Evolutionary conservation across 2,888 invertebrate species (phyloP).

Genomic region (Biston betularia): DNA sequence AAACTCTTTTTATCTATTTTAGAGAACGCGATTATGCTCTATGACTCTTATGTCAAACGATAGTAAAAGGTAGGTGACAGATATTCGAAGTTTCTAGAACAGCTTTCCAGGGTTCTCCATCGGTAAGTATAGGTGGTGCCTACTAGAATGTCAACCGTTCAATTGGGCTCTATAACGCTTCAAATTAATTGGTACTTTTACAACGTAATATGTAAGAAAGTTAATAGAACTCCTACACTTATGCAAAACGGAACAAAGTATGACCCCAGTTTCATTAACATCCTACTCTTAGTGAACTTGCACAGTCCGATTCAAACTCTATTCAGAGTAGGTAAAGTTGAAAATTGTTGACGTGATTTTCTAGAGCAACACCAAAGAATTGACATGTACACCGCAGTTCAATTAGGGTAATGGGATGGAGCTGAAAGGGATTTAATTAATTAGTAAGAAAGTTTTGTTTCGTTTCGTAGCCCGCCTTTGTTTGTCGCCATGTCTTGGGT

Average conservation of each 20-base stretch:
- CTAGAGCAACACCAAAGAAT: constrained; percentile 75
- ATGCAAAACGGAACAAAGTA: constrained; percentile 79
- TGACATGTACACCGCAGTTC: constrained; percentile 85
- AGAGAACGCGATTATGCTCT: no score
- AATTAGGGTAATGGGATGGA: constrained; percentile 85
- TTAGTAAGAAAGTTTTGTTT: constrained; percentile 84
- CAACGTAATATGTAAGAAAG: constrained; percentile 25
- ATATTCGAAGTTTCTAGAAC: no score
- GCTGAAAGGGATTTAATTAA: constrained; percentile 85
- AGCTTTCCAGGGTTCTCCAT: no score
- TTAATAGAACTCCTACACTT: constrained; percentile 58
- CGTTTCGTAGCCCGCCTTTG: constrained; percentile 78
- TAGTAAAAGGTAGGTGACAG: no score
- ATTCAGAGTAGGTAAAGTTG: constrained; percentile 42
- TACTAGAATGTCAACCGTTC: no score
- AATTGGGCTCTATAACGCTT: neutral
- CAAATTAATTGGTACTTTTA: neutral
- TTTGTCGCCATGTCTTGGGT: constrained; percentile 72
- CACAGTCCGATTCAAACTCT: constrained; percentile 44
- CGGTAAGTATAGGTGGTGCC: no score
- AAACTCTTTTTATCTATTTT: no score
- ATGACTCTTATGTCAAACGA: no score
- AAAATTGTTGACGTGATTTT: constrained; percentile 34
- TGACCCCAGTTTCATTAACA: constrained; percentile 76
- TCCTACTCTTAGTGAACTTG: constrained; percentile 19